Evolutionary conservation across 2,797 vertebrate genomes (phyloP), one percentile per base, ranked within the genome.

Genomic region (Malacoctenus gilli): DNA sequence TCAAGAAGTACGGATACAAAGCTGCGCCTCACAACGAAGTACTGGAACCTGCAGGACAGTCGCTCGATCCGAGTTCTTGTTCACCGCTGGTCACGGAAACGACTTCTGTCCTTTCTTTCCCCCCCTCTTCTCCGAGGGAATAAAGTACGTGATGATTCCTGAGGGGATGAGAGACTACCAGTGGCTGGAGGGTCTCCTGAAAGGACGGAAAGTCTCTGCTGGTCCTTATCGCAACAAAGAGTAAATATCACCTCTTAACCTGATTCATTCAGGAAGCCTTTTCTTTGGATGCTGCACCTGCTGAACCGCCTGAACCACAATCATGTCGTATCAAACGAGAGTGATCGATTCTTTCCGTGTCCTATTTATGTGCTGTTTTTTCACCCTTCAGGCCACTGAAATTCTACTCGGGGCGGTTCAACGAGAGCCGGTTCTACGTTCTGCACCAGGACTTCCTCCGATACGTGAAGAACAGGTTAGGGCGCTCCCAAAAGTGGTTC

Each of bases 401-500:
- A 64, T 91, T 68, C 34, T 96, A 96, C 0, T 15, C 10, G 0
- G 59, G 84, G 0, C 70, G 70, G 55, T 89, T 93, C 71, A 82
- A 62, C 0, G 39, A 92, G 68, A 88, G 86, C 15, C 88, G 39
- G 8, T 95, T 95, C 63, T 90, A 94, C 12, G 77, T 97, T 53
- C 64, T 92, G 59, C 94, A 96, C 62, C 95, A 94, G 9, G 95
- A 96, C 79, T 93, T 95, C 57, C 79, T 95, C 57, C 87, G 94
- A 81, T 96, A 96, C 16, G 53, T 93, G 14, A 91, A 92, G 43
- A 96, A 95, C 92, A 95, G 95, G 95, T 96, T 41, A 52, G 14
- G 1, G n/a, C n/a, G n/a, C n/a, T n/a, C n/a, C n/a, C n/a, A n/a
- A n/a, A n/a, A n/a, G n/a, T n/a, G n/a, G n/a, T n/a, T n/a, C n/a